Base-by-base conservation (phyloP, 92 coral and sea anemone species). In the Plumapathes pennacea region DNA sequence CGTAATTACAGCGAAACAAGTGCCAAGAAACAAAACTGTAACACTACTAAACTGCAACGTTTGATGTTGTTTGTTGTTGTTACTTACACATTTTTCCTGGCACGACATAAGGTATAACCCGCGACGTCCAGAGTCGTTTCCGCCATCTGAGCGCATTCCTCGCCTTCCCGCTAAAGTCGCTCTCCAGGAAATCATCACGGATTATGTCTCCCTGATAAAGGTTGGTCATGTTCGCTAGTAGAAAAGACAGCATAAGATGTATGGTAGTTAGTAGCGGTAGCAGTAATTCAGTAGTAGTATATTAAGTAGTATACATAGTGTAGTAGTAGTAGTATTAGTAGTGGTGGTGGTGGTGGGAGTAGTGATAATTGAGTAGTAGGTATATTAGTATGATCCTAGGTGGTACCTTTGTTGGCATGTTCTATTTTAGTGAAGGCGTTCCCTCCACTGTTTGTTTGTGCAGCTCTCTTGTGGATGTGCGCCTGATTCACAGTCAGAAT, bases 181-280 rank as follows among this genome's bases (percentile, higher is more conserved):
- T 47, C 38, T 71, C 67, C 18, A 83, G 64, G 25, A 84, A 88
- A 7, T 68, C 56, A 30, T 84, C 89, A 10, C 70, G 46, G 19
- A 64, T 15, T 18, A 89, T 80, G 56, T 89, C 97, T 13, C 97
- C 97, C 63, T 89, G 88, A 69, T 79, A 89, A 21, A 85, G 40
- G 8, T 61, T 40, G 7, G 63, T 27, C 13, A 57, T 72, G 4
- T 67, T 34, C 25, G 39, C 92, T 85, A n/a, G n/a, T n/a, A n/a
- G 38, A 24, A 37, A 38, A 25, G 25, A 19, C 17, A 44, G 33
- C 4, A 27, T 5, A 13, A 30, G 21, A 24, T 22, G 1, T 6
- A 3, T n/a, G 9, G 4, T 3, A 49, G 17, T 1, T 10, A 47
- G 10, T 47, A 4, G 9, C n/a, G n/a, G n/a, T n/a, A n/a, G n/a